Percentiles rank a stretch among this genome's conserved stretches.
phyloP scores from a whole-genome alignment of 2,797 vertebrate species.

The Podargus strigoides region DNA sequence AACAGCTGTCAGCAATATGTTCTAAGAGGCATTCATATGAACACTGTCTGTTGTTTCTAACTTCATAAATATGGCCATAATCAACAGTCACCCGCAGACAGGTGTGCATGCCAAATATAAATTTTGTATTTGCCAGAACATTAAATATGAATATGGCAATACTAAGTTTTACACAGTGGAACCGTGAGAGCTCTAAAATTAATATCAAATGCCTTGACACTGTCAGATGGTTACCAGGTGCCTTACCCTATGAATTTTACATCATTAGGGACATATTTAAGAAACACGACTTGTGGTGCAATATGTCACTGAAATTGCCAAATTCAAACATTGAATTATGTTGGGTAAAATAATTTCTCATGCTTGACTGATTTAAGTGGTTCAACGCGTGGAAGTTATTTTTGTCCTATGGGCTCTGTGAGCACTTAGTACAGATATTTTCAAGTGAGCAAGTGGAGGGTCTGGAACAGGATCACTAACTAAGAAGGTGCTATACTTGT shows the following conservation, averaged over 20 bases:
- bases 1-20: slow-evolving; percentile 60
- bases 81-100: background rate
- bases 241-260: background rate
- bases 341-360: background rate
- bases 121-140: background rate
- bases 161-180: background rate
- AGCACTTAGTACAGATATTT: background rate
- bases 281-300: background rate
- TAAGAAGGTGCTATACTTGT: background rate
- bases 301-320: background rate
- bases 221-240: slow-evolving; percentile 30
- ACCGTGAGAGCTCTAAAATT: background rate
- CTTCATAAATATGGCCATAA: slow-evolving; percentile 21
- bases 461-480: background rate
- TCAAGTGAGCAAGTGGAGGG: background rate
- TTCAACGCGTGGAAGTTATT: background rate
- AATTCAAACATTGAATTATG: background rate
- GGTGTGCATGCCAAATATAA: slow-evolving; percentile 41
- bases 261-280: background rate
- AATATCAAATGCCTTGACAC: background rate
- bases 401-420: background rate
- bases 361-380: background rate
- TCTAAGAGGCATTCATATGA: background rate
- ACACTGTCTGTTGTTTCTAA: background rate
- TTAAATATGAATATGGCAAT: background rate